These are phyloP conservation scores for Ochropleura plecta DNA, from an alignment of 2,888 invertebrate genomes.

Conservation along the genomic window DNA sequence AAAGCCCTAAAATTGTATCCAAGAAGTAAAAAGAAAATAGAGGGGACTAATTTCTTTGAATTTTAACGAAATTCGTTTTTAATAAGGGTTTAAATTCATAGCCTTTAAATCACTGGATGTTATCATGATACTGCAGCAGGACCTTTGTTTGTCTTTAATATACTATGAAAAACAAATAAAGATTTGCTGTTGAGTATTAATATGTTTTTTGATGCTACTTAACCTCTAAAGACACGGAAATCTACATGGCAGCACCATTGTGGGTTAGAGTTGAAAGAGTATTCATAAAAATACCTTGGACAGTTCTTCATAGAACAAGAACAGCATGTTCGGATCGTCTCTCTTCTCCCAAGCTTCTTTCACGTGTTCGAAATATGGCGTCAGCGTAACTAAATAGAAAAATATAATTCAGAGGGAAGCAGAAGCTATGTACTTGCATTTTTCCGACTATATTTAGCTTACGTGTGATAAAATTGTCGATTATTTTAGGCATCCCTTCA, in stretches of 20 bases:
- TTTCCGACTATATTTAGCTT: not conserved
- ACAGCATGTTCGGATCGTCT: conserved; percentile 92
- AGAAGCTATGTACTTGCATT: not conserved
- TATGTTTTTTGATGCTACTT: too few relatives aligned
- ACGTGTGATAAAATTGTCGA: not conserved
- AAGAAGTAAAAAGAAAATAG: too few relatives aligned
- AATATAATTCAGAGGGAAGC: not conserved
- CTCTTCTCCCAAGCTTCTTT: conserved; percentile 92
- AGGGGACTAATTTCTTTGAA: too few relatives aligned
- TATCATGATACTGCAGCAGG: too few relatives aligned
- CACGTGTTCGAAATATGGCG: conserved; percentile 93
- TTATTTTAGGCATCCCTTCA: not conserved
- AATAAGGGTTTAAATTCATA: too few relatives aligned
- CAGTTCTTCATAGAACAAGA: conserved; percentile 94
- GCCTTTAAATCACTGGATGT: too few relatives aligned
- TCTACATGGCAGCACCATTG: not conserved
- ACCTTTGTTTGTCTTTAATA: too few relatives aligned
- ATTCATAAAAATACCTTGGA: conserved; percentile 82
- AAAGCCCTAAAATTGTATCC: too few relatives aligned
- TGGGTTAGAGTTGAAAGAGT: not conserved
- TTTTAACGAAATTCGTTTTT: too few relatives aligned
- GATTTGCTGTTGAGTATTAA: too few relatives aligned
- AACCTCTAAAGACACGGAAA: not conserved
- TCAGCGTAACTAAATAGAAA: conserved; percentile 78
- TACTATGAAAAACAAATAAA: too few relatives aligned